Evolutionary conservation across 2,888 invertebrate species (phyloP), one percentile per base, ranked within the genome.

Genomic region (Megamerina dolium): DNA sequence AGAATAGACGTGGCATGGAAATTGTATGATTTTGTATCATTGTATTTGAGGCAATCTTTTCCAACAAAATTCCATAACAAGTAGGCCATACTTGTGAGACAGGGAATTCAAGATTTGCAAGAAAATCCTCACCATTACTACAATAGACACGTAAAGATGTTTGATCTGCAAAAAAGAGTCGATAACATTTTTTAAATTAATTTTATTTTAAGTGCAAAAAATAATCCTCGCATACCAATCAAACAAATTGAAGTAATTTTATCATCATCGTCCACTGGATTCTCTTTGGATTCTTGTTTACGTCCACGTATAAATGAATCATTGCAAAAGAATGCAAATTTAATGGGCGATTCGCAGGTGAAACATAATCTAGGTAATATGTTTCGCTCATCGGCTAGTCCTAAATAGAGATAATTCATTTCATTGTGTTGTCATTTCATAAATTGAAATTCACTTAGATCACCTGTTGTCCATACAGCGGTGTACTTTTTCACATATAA

Each of bases 51-150:
- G 77, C 75, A 44, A 81, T 77, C 53, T 85, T 85, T 68, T 93
- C 92, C 51, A 95, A 73, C 34, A 95, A 68, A 23, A 94, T 77
- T 3, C 94, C 94, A 72, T 82, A 89, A 60, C 83, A 84, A 55
- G 87, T 89, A 1, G 81, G 77, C 91, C 92, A 94, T 0, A 88
- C 78, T 57, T 82, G 82, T 37, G 83, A 81, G 2, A 92, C 85
- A 75, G 87, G 78, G 59, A 82, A 82, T 2, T 91, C 92, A 32
- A 92, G 73, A 53, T 85, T 83, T 1, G 87, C 79, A 9, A 85
- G 76, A 59, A 85, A 93, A 63, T 92, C 88, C 66, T 91, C 82
- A 1, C 91, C 92, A 54, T 83, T 82, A 32, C 77, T 77, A 1
- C 85, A 83, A 56, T 85, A 92, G 2, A 87, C 85, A 60, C 80